phyloP scores from a whole-genome alignment of 1,140 invertebrate species.

The Leptoteleia sp. region DNA sequence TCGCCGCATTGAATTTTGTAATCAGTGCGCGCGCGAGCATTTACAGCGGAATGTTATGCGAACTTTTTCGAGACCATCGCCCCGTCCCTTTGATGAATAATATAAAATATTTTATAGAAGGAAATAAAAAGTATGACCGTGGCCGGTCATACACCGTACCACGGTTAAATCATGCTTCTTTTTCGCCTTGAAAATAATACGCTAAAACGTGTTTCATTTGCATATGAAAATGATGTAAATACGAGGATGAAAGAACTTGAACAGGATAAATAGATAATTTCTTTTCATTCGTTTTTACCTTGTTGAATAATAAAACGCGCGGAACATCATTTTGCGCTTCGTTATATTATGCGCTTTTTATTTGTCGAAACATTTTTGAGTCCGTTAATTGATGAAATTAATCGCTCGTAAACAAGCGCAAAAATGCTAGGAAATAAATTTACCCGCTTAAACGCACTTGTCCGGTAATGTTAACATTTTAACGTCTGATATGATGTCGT shows the following conservation, averaged over 20 bases:
- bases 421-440: slow-evolving; percentile 3
- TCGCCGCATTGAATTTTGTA: slow-evolving; percentile 39
- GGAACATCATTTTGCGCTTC: not conserved
- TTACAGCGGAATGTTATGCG: slow-evolving; percentile 18
- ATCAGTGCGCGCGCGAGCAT: slow-evolving; percentile 33
- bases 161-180: slow-evolving; percentile 30
- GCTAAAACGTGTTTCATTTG: slow-evolving; percentile 37
- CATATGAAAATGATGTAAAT: slow-evolving; percentile 48
- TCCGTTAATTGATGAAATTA: not conserved
- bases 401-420: not conserved
- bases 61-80: not conserved
- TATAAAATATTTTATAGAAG: slow-evolving; percentile 25
- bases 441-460: not conserved
- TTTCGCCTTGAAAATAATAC: slow-evolving; percentile 40
- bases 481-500: slow-evolving; percentile 10
- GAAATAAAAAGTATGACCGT: slow-evolving; percentile 27
- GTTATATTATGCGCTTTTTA: slow-evolving; percentile 1
- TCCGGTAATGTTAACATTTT: slow-evolving; percentile 1
- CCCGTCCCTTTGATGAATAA: no score
- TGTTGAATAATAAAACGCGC: slow-evolving; percentile 5
- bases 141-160: slow-evolving; percentile 1
- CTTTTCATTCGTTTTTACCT: slow-evolving; percentile 9
- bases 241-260: slow-evolving; percentile 22
- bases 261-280: slow-evolving; percentile 26
- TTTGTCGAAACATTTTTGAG: not conserved